phyloP scores from a whole-genome alignment of 2,113 vertebrate genomes.

The Eira barbara region DNA sequence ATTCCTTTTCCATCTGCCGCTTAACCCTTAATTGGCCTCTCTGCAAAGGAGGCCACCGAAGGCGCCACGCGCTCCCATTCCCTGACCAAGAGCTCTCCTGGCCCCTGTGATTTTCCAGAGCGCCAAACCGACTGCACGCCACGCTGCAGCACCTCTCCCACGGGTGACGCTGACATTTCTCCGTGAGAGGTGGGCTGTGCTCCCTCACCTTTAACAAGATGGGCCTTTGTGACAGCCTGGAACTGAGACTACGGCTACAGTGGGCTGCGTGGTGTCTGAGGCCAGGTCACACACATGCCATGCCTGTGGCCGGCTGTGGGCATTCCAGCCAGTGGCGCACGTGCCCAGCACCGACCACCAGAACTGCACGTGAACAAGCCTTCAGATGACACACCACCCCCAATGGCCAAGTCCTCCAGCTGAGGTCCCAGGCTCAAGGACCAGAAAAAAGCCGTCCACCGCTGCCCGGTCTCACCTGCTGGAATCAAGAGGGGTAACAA shows the following conservation, averaged over 20 bases:
- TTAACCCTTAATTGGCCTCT: background rate
- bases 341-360: background rate
- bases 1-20: background rate
- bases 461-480: no score
- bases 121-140: accelerated
- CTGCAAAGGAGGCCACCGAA: background rate
- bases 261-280: background rate
- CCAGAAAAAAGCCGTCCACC: background rate
- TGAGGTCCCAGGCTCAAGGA: background rate
- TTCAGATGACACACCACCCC: background rate
- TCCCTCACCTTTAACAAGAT: background rate
- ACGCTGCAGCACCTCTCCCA: accelerated
- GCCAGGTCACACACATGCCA: background rate
- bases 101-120: background rate
- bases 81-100: background rate
- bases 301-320: background rate
- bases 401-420: background rate
- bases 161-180: accelerated
- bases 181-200: background rate
- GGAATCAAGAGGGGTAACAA: background rate
- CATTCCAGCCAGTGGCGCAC: background rate
- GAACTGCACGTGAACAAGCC: accelerated
- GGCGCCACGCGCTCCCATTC: background rate
- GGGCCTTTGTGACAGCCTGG: background rate
- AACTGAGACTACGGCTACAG: accelerated